A percentile compares a stretch with the other conserved stretches of the same genome.
Conservation (phyloP, 2,113 vertebrate species). For the Ptychochromis oligacanthus region DNA sequence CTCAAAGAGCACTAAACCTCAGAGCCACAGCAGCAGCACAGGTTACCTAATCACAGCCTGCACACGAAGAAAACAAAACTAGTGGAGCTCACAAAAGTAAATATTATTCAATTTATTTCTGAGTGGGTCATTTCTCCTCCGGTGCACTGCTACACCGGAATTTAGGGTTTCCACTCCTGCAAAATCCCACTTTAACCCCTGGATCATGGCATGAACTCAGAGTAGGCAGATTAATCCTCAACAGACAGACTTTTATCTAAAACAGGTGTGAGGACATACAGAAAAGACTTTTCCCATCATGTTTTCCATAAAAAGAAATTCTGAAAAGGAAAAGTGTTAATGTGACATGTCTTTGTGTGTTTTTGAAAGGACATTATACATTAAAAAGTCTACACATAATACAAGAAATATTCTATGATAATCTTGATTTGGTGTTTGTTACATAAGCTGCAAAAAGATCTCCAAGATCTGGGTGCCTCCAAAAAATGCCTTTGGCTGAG, state of each 20-base stretch:
- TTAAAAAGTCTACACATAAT: neutral
- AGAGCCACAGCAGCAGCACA: neutral
- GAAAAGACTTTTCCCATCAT: neutral
- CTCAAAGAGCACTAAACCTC: neutral
- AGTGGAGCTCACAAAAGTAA: neutral
- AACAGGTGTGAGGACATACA: neutral
- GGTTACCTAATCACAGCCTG: neutral
- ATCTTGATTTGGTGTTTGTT: slow-evolving; percentile 10
- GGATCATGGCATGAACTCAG: neutral
- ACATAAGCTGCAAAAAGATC: neutral
- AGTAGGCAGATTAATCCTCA: neutral
- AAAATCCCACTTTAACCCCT: neutral
- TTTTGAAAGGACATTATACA: neutral
- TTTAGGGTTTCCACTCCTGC: neutral
- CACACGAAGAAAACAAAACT: neutral
- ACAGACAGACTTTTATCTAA: neutral
- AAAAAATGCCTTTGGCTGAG: neutral
- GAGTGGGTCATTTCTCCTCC: neutral
- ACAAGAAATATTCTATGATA: neutral
- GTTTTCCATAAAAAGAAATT: neutral
- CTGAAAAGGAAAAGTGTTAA: neutral
- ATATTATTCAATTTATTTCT: neutral
- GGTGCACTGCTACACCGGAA: neutral
- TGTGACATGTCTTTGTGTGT: neutral
- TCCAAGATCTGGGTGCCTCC: neutral